phyloP scores from a whole-genome alignment of 2,797 vertebrate species.

The Notamacropus eugenii region DNA sequence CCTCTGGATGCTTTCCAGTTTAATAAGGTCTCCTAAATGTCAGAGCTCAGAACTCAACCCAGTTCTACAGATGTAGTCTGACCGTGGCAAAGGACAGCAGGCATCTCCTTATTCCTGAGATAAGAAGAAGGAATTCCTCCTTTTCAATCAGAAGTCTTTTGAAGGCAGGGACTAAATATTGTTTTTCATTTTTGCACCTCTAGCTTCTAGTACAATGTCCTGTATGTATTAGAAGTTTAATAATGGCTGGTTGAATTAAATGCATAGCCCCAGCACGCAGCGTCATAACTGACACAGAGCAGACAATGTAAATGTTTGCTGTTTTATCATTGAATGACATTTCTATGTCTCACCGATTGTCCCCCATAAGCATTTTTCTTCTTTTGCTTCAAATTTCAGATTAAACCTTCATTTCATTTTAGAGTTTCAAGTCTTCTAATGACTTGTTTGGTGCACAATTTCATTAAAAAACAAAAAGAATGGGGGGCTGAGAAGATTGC shows the following conservation, averaged over 20 bases:
- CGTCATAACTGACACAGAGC: not conserved
- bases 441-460: not conserved
- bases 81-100: not conserved
- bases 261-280: not conserved
- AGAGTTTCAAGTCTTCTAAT: not conserved
- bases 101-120: not conserved
- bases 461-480: conserved; percentile 1
- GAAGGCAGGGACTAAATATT: not conserved
- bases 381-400: conserved; percentile 6
- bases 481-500: not conserved
- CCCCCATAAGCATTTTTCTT: not conserved
- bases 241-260: not conserved
- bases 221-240: not conserved
- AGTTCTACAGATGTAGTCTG: not conserved
- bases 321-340: not conserved
- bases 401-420: not conserved
- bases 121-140: not conserved
- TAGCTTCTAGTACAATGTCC: not conserved
- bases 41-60: not conserved
- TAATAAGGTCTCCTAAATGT: not conserved
- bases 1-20: not conserved
- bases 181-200: not conserved
- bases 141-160: not conserved
- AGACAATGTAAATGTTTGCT: not conserved
- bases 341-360: not conserved